Conservation (phyloP, 2,888 invertebrate species). For the Trypoxylon attenuatum region DNA sequence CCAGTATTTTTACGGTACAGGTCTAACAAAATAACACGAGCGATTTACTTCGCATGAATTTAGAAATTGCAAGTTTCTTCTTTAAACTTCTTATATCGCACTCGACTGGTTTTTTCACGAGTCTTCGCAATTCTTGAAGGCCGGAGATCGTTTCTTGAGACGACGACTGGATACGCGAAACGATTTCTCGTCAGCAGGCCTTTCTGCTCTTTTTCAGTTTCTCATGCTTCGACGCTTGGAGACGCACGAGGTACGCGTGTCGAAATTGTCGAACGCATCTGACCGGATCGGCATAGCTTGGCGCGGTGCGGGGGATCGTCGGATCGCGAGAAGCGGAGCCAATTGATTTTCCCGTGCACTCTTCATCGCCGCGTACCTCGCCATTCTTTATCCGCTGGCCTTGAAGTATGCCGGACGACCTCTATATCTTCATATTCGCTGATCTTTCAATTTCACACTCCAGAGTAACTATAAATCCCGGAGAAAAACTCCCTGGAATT, state of each 20-base stretch:
- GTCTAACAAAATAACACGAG: too few relatives aligned
- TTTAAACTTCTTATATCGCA: too few relatives aligned
- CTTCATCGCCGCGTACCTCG: constrained; percentile 35
- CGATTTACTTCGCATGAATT: too few relatives aligned
- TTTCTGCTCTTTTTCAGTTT: constrained; percentile 28
- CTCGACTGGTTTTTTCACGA: too few relatives aligned
- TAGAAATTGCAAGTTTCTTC: too few relatives aligned
- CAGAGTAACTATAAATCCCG: constrained; percentile 33
- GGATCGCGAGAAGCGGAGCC: constrained; percentile 50
- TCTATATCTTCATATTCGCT: constrained; percentile 23
- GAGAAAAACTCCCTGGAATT: constrained; percentile 12
- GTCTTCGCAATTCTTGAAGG: too few relatives aligned
- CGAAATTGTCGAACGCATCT: constrained; percentile 52
- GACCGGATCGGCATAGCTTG: constrained; percentile 53
- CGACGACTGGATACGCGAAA: constrained; percentile 24
- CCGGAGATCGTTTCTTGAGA: too few relatives aligned
- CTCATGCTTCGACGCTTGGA: constrained; percentile 38
- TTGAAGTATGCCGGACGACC: constrained; percentile 37
- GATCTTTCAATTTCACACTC: constrained; percentile 29
- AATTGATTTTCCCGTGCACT: constrained; percentile 48
- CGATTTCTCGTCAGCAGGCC: constrained; percentile 41
- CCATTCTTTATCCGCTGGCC: constrained; percentile 45
- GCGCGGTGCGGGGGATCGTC: too few relatives aligned
- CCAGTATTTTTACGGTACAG: too few relatives aligned
- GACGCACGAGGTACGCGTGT: constrained; percentile 52